These are phyloP conservation scores for Myotis daubentonii DNA, from an alignment of 2,797 vertebrate species.

Conservation along the genomic window DNA sequence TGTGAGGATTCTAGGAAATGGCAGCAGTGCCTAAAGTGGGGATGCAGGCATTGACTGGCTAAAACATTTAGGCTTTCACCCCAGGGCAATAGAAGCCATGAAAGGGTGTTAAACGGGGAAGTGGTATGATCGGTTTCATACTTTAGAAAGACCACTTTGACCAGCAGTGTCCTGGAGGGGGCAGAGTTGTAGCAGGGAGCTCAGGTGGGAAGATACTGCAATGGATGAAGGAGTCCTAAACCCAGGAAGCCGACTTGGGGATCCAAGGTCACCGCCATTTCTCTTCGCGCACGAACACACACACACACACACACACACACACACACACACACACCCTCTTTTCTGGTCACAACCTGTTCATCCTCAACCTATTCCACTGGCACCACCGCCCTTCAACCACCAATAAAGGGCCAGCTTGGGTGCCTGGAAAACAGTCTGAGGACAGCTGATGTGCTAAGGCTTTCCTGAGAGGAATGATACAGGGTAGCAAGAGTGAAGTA, in stretches of 20 bases:
- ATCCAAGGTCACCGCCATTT: neutral
- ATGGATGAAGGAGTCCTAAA: neutral
- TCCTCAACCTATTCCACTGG: neutral
- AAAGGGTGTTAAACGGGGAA: neutral
- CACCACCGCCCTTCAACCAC: neutral
- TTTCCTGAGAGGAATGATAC: neutral
- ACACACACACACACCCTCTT: neutral
- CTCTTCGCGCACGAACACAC: neutral
- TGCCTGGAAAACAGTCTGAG: neutral
- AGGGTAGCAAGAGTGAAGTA: neutral
- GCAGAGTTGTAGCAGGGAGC: neutral
- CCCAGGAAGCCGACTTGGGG: neutral
- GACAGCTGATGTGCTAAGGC: neutral
- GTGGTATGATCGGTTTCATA: neutral
- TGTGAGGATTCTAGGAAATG: neutral
- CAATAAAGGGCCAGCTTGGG: neutral
- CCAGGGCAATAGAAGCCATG: neutral
- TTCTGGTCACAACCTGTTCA: neutral
- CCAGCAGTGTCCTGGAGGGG: neutral
- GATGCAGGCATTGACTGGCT: neutral
- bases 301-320: neutral
- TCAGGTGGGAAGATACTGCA: neutral
- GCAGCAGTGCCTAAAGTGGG: too few species aligned
- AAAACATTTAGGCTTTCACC: neutral
- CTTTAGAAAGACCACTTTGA: neutral